Base-by-base conservation (phyloP, 2,888 invertebrate genomes). In the Octonoba sinensis region DNA sequence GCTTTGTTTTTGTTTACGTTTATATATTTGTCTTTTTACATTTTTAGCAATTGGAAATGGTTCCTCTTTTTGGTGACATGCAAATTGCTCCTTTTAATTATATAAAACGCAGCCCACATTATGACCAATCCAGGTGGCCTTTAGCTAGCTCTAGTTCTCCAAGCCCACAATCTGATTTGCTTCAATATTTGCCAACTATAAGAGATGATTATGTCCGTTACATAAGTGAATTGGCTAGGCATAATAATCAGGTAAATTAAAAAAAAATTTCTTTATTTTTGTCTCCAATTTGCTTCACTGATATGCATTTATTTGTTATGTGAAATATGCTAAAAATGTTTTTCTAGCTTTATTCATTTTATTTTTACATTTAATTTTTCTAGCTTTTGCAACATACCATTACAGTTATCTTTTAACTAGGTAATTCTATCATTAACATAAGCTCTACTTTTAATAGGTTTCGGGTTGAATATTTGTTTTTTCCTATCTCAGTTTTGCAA, bases 11-110 rank as follows among this genome's bases (percentile, higher is more conserved):
- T 36, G 36, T 2, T 36, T 8, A 36, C 1, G 8, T 36, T 36
- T 36, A 36, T 36, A 8, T 6, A 13, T 47, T 49, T 79, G 60
- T 22, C 16, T 46, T 18, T 12, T 12, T 72, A 57, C 67, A n/a
- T 67, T 79, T 85, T 56, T 82, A 93, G 92, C 96, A 96, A 87
- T 88, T 97, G 84, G 97, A 97, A 89, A 97, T 97, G 72, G 97
- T 97, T 0, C 97, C 97, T 0, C 89, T 99, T 1, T 99, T 98
- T 88, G 99, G 99, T 0, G 99, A 99, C 86, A 99, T 99, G 99
- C 98, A 99, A 90, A 98, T 99, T 73, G 97, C 97, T 0, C 99
- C 99, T 0, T 99, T 99, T 88, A 96, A 97, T 88, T 99, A 99
- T 87, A 96, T 99, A 84, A 96, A 95, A 88, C 91, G 96, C 22